Conservation (phyloP, 2,797 vertebrate genomes). For the Choloepus didactylus region DNA sequence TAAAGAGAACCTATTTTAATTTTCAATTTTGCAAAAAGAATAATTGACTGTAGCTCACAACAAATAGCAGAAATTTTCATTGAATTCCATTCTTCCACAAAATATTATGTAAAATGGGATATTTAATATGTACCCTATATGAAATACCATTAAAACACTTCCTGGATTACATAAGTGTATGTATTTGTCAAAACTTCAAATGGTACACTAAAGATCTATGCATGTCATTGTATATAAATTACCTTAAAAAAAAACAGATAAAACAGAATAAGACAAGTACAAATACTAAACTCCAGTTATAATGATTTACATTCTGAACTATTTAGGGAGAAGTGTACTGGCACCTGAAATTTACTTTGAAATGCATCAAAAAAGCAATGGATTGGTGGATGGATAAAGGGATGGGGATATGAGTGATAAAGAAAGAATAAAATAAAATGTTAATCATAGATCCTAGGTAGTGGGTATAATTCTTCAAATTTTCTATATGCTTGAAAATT, state of each 20-base stretch:
- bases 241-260: neutral
- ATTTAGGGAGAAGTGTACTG: neutral
- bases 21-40: neutral
- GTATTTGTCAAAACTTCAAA: neutral
- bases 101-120: neutral
- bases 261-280: neutral
- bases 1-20: neutral
- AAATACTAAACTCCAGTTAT: neutral
- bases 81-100: neutral
- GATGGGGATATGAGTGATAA: neutral
- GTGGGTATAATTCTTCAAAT: neutral
- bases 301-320: constrained; percentile 26
- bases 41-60: neutral
- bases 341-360: neutral
- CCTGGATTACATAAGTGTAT: neutral
- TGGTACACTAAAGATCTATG: neutral
- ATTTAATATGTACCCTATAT: neutral
- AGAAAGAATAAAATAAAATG: neutral
- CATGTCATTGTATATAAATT: neutral
- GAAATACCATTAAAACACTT: neutral
- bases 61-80: neutral
- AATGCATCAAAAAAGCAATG: neutral
- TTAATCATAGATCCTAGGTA: neutral
- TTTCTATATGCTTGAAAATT: neutral
- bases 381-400: neutral